Base-by-base conservation (phyloP, 1,140 invertebrate genomes). In the Pectinophora gossypiella region DNA sequence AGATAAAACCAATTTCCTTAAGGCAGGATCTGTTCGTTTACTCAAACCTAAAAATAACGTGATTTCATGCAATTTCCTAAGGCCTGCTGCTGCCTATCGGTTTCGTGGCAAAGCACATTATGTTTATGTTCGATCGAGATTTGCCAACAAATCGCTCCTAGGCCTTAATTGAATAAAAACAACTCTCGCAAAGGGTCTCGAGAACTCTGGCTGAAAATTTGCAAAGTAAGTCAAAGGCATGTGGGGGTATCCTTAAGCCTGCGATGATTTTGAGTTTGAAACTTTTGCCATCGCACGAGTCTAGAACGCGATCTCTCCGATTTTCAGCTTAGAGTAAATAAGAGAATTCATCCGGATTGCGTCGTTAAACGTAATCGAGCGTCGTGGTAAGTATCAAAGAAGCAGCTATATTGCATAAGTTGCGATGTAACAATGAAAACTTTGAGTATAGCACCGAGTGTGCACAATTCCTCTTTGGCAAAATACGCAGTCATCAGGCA, bases 401-500 rank as follows among this genome's bases (percentile, higher is more conserved):
- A 82, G 78, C 73, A 74, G 75, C 67, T 78, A 81, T 86, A 86
- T 82, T 82, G 80, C 83, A 84, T 86, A 86, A 86, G 83, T 85
- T 85, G 72, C 72, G 76, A 79, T 84, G 78, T 82, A 72, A 85
- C 82, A 84, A 81, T 81, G 80, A 74, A 83, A 85, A 85, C 69
- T 85, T 85, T 71, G 71, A 75, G 68, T 72, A 67, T 68, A 74
- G 72, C 72, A 71, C 67, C 76, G 64, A 78, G 78, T 81, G 82
- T 76, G 73, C 74, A 56, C 68, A 70, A 78, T 83, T 72, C 68
- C 81, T 80, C 68, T 71, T 73, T 70, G 68, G 56, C 64, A 65
- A 67, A 72, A 74, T 73, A 76, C 65, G 60, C 46, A 56, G 64
- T 69, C 70, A 72, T 74, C 70, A 74, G 36, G 42, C 38, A 53